Conservation (phyloP, 2,797 vertebrate genomes). For the Euphonia xanthogaster region DNA sequence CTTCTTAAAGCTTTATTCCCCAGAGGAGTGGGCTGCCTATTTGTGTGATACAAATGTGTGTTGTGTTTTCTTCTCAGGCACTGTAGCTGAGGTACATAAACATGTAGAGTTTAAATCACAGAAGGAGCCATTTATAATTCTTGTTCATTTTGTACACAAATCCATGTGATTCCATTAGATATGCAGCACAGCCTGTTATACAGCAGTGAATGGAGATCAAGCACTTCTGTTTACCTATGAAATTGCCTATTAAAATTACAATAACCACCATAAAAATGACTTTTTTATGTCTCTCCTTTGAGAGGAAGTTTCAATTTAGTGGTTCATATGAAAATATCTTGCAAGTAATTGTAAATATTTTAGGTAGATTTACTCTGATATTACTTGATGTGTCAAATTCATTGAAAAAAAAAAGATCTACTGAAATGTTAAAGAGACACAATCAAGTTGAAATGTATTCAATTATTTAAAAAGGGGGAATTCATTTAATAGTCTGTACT, state of each 20-base stretch:
- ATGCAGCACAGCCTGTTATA: conserved; percentile 54
- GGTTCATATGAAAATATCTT: conserved; percentile 30
- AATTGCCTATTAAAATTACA: conserved; percentile 66
- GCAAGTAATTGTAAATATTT: conserved; percentile 59
- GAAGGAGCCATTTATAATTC: conserved; percentile 64
- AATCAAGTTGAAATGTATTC: conserved; percentile 30
- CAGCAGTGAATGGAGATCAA: conserved; percentile 68
- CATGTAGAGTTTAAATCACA: conserved; percentile 40
- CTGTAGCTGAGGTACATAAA: conserved; percentile 19
- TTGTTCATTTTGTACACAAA: conserved; percentile 64
- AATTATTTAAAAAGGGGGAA: conserved; percentile 41
- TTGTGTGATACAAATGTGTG: not conserved
- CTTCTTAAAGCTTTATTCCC: conserved; percentile 2
- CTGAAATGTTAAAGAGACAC: conserved; percentile 29
- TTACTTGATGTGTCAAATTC: conserved; percentile 28
- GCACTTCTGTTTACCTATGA: conserved; percentile 71
- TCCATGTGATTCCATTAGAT: conserved; percentile 58
- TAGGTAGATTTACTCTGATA: conserved; percentile 61
- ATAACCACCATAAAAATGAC: conserved; percentile 61
- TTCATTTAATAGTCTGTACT: not conserved
- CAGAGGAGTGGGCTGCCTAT: not conserved
- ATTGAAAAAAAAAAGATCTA: not conserved
- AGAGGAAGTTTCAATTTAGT: conserved; percentile 60
- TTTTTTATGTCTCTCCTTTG: conserved; percentile 56
- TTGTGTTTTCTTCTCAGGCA: conserved; percentile 16